These are phyloP conservation scores for Sardinella longiceps DNA, from an alignment of 2,797 vertebrate genomes.

Conservation along the genomic window DNA sequence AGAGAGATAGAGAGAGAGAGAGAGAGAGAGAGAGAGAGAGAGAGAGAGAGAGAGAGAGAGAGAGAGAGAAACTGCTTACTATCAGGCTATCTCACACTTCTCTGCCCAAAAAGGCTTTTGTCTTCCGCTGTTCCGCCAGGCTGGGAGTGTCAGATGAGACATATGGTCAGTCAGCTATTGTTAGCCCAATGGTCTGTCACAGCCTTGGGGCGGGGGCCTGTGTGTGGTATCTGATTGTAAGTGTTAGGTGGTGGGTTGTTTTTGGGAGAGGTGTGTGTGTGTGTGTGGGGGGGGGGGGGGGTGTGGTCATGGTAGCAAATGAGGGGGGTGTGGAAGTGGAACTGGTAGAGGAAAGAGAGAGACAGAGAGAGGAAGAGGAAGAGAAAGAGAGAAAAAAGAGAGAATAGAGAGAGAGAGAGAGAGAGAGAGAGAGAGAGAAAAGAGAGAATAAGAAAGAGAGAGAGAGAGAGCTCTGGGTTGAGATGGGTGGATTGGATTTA, in stretches of 20 bases:
- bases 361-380: background rate
- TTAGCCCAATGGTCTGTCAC: conserved; percentile 46
- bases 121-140: conserved; percentile 54
- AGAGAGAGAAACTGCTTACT: conserved; percentile 5
- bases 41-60: background rate
- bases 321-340: background rate
- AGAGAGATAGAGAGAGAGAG: background rate
- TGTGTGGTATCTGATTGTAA: conserved; percentile 45
- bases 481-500: conserved; percentile 52
- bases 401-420: background rate
- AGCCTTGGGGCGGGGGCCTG: conserved; percentile 40
- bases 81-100: background rate
- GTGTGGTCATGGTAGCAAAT: background rate
- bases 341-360: conserved; percentile 14
- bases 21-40: background rate
- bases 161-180: conserved; percentile 56
- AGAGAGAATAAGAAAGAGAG: background rate
- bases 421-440: conserved; percentile 1
- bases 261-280: too few species aligned
- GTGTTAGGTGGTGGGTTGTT: background rate
- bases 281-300: background rate
- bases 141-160: conserved; percentile 43
- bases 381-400: background rate
- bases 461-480: background rate
- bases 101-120: conserved; percentile 48